Conservation (phyloP, 2,797 vertebrate genomes). For the Pitangus sulphuratus region DNA sequence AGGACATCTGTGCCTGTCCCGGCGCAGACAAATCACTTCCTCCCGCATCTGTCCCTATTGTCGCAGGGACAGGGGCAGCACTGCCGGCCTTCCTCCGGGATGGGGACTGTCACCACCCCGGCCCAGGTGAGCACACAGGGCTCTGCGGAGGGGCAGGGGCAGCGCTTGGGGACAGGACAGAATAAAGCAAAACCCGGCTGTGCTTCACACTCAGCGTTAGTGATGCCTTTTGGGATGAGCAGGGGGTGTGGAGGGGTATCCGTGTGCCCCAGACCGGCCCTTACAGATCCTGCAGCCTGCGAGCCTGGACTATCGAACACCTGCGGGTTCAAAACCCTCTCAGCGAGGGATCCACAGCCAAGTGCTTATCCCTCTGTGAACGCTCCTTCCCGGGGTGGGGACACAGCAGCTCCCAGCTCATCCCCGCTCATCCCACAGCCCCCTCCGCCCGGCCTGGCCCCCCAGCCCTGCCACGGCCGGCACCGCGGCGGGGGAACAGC, state of each 20-base stretch:
- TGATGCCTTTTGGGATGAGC: background rate
- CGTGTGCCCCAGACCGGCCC: background rate
- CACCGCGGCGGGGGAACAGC: background rate
- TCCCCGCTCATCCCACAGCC: accelerated
- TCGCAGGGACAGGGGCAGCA: background rate
- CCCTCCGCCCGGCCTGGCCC: accelerated
- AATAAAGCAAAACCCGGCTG: background rate
- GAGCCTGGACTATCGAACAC: accelerated
- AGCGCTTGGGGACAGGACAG: background rate
- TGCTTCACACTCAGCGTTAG: background rate
- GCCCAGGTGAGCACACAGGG: background rate
- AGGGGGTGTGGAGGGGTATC: accelerated
- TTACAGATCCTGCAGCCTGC: background rate
- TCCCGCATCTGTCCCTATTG: constrained; percentile 30
- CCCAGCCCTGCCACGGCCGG: background rate
- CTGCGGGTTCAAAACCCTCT: background rate
- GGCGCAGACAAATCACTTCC: constrained; percentile 38
- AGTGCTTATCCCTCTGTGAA: accelerated
- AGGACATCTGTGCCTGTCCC: background rate
- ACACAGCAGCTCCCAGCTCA: background rate
- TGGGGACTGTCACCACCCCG: accelerated
- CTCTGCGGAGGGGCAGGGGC: background rate
- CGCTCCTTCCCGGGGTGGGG: background rate
- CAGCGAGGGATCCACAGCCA: accelerated
- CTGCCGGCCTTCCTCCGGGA: background rate